Evolutionary conservation across 2,888 invertebrate species (phyloP), one percentile per base, ranked within the genome.

Genomic region (Venusia cambrica): DNA sequence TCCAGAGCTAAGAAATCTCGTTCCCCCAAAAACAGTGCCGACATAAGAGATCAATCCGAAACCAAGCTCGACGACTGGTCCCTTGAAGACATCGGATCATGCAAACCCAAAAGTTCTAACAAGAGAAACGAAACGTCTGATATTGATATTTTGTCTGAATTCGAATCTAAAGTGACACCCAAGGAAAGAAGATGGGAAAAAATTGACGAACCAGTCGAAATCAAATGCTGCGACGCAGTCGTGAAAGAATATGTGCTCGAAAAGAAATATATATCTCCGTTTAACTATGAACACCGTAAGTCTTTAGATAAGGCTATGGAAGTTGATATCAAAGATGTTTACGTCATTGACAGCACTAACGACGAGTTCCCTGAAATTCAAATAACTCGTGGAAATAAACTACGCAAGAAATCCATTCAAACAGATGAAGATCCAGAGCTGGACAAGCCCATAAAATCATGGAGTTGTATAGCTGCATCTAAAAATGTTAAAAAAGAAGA

Each of bases 401-500:
- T 62, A 3, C 72, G 72, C 1, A 84, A 77, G 44, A 77, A 69
- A 44, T 78, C 83, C 2, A 75, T 80, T 4, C 76, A 75, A 2
- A 36, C 45, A 4, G 62, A 70, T 25, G 52, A 53, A 40, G 51
- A 48, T 4, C 54, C 51, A 20, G 72, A 72, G 25, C 34, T 54
- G 2, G 74, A 73, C 10, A 72, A 71, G 45, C 75, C 71, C 2
- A 67, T 73, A 11, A 85, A 84, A 62, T 88, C 89, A 5, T 90
- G 89, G 89, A 89, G 89, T 55, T 84, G 83, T 22, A 80, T 89
- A 46, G 88, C 88, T 18, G 84, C 88, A 1, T 63, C 72, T 7
- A 78, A 73, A 52, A 72, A 33, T 29, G 43, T 57, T 16, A 62
- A 69, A 40, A 77, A 63, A 40, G 24, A 65, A 30, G 61, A 64